Percentiles rank a stretch among this genome's conserved stretches.
Conservation (phyloP, 2,888 invertebrate species). For the Zygogramma bicolorata region DNA sequence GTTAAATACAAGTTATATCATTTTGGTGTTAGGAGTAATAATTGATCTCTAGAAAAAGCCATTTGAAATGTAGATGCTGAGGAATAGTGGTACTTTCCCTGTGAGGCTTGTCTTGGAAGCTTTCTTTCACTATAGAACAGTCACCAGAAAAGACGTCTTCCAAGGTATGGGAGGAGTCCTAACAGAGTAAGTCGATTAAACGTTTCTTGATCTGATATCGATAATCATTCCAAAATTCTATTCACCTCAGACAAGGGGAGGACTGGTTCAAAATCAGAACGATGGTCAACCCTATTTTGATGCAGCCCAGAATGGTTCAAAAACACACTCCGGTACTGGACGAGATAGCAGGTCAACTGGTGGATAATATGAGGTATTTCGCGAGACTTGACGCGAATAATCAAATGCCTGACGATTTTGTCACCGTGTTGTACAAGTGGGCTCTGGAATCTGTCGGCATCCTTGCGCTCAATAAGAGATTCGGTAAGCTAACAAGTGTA, state of each 20-base stretch:
- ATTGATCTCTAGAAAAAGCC: too few species aligned
- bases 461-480: slow-evolving; percentile 63
- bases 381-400: slow-evolving; percentile 29
- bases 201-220: neutral
- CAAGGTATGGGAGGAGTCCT: slow-evolving; percentile 47
- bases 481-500: slow-evolving; percentile 47
- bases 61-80: slow-evolving; percentile 62
- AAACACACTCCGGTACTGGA: slow-evolving; percentile 58
- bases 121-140: slow-evolving; percentile 62
- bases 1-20: too few species aligned
- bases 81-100: slow-evolving; percentile 68
- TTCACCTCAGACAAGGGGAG: slow-evolving; percentile 66
- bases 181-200: slow-evolving; percentile 52
- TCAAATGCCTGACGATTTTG: slow-evolving; percentile 65
- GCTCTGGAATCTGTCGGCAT: slow-evolving; percentile 71
- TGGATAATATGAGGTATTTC: slow-evolving; percentile 36
- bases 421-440: slow-evolving; percentile 73
- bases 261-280: slow-evolving; percentile 70
- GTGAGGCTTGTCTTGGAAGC: slow-evolving; percentile 62
- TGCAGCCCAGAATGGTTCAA: slow-evolving; percentile 66
- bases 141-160: slow-evolving; percentile 64
- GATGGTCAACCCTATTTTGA: slow-evolving; percentile 69
- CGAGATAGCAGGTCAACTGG: slow-evolving; percentile 55
- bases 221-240: neutral
- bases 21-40: too few species aligned